A percentile compares a stretch with the other conserved stretches of the same genome.
Conservation (phyloP, 2,113 vertebrate genomes). For the Typhlomys cinereus region DNA sequence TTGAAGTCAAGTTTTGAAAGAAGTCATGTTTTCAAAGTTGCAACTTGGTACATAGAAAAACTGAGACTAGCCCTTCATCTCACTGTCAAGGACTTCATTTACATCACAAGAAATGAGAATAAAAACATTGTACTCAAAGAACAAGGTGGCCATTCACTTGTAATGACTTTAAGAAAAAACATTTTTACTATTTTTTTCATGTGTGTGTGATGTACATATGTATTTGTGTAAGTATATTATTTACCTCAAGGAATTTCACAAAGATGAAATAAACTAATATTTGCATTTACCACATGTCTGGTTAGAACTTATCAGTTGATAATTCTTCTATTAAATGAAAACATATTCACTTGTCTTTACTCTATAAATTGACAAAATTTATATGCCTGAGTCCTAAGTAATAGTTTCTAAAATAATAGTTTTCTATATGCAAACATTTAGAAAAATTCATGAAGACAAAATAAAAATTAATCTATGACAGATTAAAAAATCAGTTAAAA, state of each 20-base stretch:
- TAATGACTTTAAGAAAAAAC: not conserved
- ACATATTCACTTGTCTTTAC: not conserved
- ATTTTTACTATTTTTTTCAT: not conserved
- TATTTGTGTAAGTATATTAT: not conserved
- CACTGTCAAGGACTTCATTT: not conserved
- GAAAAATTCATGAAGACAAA: not conserved
- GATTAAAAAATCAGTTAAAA: slow-evolving; percentile 10
- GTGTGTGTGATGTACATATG: not conserved
- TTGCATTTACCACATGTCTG: not conserved
- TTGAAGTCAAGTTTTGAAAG: not conserved
- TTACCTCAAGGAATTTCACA: not conserved
- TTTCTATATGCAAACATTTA: not conserved
- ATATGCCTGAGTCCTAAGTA: not conserved
- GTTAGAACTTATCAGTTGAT: not conserved
- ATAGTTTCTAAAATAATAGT: not conserved
- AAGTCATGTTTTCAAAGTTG: not conserved
- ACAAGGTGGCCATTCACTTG: not conserved
- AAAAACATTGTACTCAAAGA: not conserved
- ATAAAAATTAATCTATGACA: not conserved
- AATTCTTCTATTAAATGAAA: not conserved
- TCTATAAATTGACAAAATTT: not conserved
- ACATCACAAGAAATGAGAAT: not conserved
- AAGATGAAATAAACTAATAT: not conserved
- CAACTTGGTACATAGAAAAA: not conserved
- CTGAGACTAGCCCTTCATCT: not conserved